phyloP scores from a whole-genome alignment of 2,888 invertebrate genomes.

The Encarsia formosa region DNA sequence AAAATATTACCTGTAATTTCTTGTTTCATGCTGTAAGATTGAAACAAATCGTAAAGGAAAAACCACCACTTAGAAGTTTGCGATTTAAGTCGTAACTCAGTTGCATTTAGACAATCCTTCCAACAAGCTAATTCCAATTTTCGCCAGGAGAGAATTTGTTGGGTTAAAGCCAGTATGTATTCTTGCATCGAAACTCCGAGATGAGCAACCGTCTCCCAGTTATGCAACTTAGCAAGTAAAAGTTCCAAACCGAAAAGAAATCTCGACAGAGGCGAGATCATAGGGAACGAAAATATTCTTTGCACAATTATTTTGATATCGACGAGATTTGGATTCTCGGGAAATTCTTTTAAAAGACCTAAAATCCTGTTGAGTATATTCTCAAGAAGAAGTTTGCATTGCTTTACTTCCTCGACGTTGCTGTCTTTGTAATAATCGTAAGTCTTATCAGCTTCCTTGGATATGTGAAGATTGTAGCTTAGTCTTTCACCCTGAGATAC shows the following conservation, averaged over 20 bases:
- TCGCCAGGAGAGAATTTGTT: constrained; percentile 85
- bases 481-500: constrained; percentile 53
- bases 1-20: constrained; percentile 1
- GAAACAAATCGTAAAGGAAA: constrained; percentile 71
- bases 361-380: constrained; percentile 61
- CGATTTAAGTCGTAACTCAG: constrained; percentile 62
- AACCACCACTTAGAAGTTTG: constrained; percentile 87
- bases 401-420: constrained; percentile 72
- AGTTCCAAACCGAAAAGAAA: constrained; percentile 89
- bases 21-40: constrained; percentile 55
- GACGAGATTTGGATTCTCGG: constrained; percentile 82
- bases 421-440: constrained; percentile 81
- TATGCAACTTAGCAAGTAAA: constrained; percentile 75
- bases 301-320: constrained; percentile 68
- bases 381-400: constrained; percentile 67
- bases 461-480: neutral
- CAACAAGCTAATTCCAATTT: constrained; percentile 84
- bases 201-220: constrained; percentile 92
- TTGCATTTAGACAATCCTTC: constrained; percentile 75
- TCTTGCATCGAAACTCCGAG: constrained; percentile 75
- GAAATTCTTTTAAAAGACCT: constrained; percentile 73
- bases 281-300: constrained; percentile 65
- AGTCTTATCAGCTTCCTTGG: constrained; percentile 26
- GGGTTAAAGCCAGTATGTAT: constrained; percentile 69
- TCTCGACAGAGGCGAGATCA: constrained; percentile 79